These are phyloP conservation scores for Clytia hemisphaerica DNA, from an alignment of 30 jellyfish, hydroid and myxozoan genomes.

Conservation along the genomic window DNA sequence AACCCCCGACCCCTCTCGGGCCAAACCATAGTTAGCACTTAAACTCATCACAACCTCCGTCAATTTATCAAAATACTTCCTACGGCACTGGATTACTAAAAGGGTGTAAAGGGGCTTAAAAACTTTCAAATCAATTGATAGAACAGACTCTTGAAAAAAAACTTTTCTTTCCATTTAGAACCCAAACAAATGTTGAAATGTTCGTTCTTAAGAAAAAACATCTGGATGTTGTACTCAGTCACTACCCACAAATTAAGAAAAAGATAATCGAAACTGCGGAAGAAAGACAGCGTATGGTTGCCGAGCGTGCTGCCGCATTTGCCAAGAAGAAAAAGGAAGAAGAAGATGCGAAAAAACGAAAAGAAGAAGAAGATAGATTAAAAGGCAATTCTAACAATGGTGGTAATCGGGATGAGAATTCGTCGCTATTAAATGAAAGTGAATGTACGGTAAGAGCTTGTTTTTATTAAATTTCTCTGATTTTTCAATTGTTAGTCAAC, in stretches of 20 bases:
- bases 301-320: slow-evolving; percentile 27
- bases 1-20: no score
- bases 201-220: slow-evolving; percentile 52
- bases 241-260: slow-evolving; percentile 49
- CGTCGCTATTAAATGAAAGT: background rate
- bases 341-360: slow-evolving; percentile 11
- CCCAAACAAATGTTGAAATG: slow-evolving; percentile 59
- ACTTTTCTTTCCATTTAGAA: slow-evolving; percentile 19
- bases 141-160: background rate
- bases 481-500: no score
- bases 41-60: no score
- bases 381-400: no score
- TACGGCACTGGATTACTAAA: no score
- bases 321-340: slow-evolving; percentile 23
- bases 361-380: slow-evolving; percentile 36
- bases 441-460: no score
- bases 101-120: no score
- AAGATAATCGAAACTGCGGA: slow-evolving; percentile 33
- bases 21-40: no score
- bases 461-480: no score
- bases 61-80: no score
- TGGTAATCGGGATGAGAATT: no score
- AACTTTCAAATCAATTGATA: no score
- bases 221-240: slow-evolving; percentile 47
- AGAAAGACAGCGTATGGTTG: slow-evolving; percentile 30